Evolutionary conservation across 2,888 invertebrate species (phyloP), one percentile per base, ranked within the genome.

Genomic region (Brenthis hecate): DNA sequence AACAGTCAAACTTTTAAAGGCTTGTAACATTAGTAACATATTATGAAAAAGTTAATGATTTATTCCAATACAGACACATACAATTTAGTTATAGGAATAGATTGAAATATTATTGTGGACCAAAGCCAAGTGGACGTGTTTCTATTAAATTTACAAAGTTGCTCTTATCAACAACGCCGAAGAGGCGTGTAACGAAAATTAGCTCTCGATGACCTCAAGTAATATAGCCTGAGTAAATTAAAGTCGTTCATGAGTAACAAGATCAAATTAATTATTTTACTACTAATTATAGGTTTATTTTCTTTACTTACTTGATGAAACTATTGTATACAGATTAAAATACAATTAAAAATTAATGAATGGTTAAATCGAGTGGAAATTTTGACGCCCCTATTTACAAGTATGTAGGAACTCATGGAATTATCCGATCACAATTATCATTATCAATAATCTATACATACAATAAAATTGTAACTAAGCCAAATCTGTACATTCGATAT

Each of bases 181-280:
- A 73, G 68, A 70, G 74, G 73, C 74, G 74, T 73, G 73, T 67
- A 67, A 65, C 13, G 69, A 65, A 64, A 71, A 71, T 71, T 74
- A 73, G 65, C 66, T 73, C 58, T 58, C 55, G 70, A 68, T 67
- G 68, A 65, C 53, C 66, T 56, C 58, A 50, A 57, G 54, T 57
- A 65, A 65, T 58, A 60, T 55, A 57, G 36, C 51, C 16, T 50
- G 61, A 54, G 47, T 67, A 67, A 66, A 72, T 67, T 53, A 51
- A 67, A 65, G 32, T 61, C 53, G 60, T 28, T 70, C 56, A 62
- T 50, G 47, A 54, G 50, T 53, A 62, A 62, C 32, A 51, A 65
- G 57, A 65, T 63, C 47, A 19, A 53, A 68, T 66, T 65, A 51
- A 61, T 61, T 51, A 19, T 36, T 61, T 13, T 6, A 61, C 28